Evolutionary conservation across 2,797 vertebrate species (phyloP).

Genomic region (Sebastes iracundus): DNA sequence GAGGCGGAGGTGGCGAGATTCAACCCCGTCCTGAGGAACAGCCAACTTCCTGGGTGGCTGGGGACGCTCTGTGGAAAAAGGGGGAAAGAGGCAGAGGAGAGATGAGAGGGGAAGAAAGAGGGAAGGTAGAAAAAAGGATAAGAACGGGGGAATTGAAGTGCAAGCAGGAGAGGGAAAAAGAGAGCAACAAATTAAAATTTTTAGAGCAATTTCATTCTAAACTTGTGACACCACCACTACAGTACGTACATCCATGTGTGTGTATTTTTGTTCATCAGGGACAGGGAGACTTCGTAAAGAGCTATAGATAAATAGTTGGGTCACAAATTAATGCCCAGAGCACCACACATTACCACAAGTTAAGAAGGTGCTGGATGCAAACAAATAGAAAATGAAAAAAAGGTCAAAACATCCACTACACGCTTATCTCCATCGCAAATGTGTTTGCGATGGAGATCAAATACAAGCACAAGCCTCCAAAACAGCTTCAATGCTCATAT

Average conservation of each 20-base stretch:
- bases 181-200: not conserved
- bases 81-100: not conserved
- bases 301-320: not conserved
- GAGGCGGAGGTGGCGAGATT: conserved; percentile 85
- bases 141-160: not conserved
- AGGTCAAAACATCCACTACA: not conserved
- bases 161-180: not conserved
- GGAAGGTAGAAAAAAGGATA: not conserved
- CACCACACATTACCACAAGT: not conserved
- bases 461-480: not conserved
- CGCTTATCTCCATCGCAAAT: not conserved
- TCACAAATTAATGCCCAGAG: not conserved
- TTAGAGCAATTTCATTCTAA: not conserved
- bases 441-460: not conserved
- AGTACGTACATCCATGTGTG: not conserved
- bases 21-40: conserved; percentile 88
- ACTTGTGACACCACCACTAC: not conserved
- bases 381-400: not conserved
- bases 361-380: not conserved
- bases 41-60: conserved; percentile 88
- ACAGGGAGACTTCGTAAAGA: not conserved
- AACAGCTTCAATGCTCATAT: not conserved
- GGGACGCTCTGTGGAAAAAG: conserved; percentile 85
- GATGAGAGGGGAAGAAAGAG: not conserved
- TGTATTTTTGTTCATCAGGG: not conserved